A percentile compares a stretch with the other conserved stretches of the same genome.
These are phyloP conservation scores for Plotosus lineatus DNA, from an alignment of 2,113 vertebrate species.

Conservation along the genomic window DNA sequence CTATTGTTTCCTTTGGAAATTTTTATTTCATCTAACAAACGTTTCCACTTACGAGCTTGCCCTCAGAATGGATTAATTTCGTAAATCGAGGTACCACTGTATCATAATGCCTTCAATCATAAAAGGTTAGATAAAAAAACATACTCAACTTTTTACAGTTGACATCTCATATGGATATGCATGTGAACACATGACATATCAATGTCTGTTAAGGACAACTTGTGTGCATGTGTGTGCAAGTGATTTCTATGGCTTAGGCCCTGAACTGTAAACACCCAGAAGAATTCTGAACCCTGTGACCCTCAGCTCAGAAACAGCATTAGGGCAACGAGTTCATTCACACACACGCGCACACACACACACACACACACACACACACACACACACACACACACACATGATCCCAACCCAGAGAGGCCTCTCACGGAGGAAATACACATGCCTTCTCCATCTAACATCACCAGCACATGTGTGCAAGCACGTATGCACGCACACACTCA, in stretches of 20 bases:
- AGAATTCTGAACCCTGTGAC: slow-evolving; percentile 54
- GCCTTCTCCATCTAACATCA: slow-evolving; percentile 41
- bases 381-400: slow-evolving; percentile 27
- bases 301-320: slow-evolving; percentile 42
- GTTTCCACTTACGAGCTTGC: too few species aligned
- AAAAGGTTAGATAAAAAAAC: not conserved
- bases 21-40: too few species aligned
- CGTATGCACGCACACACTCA: slow-evolving; percentile 12
- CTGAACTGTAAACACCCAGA: slow-evolving; percentile 52
- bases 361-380: slow-evolving; percentile 29
- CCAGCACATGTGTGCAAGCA: slow-evolving; percentile 17
- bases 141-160: not conserved
- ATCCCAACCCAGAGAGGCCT: slow-evolving; percentile 45
- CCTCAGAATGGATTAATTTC: too few species aligned
- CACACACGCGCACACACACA: slow-evolving; percentile 29
- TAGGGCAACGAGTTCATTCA: slow-evolving; percentile 51
- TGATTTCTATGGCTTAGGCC: slow-evolving; percentile 47
- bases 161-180: not conserved
- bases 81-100: too few species aligned
- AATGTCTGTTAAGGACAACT: slow-evolving; percentile 18
- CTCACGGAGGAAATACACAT: slow-evolving; percentile 51
- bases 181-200: not conserved
- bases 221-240: slow-evolving; percentile 35
- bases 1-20: too few species aligned
- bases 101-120: not conserved